Base-by-base conservation (phyloP, 2,888 invertebrate genomes). In the Agrochola circellaris region DNA sequence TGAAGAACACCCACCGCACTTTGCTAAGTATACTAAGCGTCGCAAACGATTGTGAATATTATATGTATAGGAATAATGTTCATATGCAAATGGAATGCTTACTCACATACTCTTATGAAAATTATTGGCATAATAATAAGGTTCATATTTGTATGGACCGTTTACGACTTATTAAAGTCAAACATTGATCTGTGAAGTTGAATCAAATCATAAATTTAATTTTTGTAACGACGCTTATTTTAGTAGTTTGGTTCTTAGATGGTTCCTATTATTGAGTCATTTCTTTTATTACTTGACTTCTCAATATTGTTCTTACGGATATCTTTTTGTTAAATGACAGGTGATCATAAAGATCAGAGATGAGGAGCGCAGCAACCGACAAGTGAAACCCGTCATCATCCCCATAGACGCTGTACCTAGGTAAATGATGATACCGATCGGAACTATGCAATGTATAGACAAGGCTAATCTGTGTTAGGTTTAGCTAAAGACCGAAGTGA, bases 341-440 rank as follows among this genome's bases (percentile, higher is more conserved):
- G 98, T 97, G 0, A 93, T 97, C 61, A 86, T 97, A n/a, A 97
- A 97, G 88, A 94, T 97, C 9, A 95, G 97, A 23, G 97, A 97
- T 1, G 97, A 97, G 82, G 95, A 96, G 75, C 91, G 93, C 26
- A 90, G 91, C 58, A 92, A 90, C 77, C 89, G 91, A 0, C 89
- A 92, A 4, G 89, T 94, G 0, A 93, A 91, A 69, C 95, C 97
- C 0, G 76, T 85, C 0, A 45, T 79, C 17, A 56, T 90, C 45
- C 91, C 91, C 0, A 80, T 97, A 0, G 92, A 95, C 2, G 97
- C 96, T 54, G 51, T 95, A 0, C 97, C 97, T 34, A 95, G 95
- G 97, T 96, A 90, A 62, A 17, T 38, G 17, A 34, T 13, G 7
- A n/a, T 4, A 61, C 7, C 13, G 34, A 34, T 17, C 7, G 11